Evolutionary conservation across 2,113 vertebrate genomes (phyloP), one percentile per base, ranked within the genome.

Genomic region (Equus przewalskii): DNA sequence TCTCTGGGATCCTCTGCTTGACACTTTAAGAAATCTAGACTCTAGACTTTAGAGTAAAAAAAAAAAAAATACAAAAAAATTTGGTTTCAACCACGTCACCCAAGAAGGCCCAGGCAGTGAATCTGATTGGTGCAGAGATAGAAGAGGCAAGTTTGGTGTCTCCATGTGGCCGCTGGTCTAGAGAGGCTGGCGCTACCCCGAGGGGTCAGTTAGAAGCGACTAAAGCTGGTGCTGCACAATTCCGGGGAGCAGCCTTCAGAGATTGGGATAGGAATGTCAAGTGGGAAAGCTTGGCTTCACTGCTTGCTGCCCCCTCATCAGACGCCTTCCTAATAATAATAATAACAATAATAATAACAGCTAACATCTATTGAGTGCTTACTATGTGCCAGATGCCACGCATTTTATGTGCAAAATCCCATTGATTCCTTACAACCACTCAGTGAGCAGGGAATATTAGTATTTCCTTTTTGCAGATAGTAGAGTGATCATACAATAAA

Each of bases 41-140:
- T 79, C 73, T 93, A 96, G 87, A 91, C 62, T 87, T 96, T 36
- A 51, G 54, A 65, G 6, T 26, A 54, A 91, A 94, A 93, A 26
- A 72, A 44, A 81, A 69, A 51, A 79, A 41, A 3, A 41, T 36
- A 41, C 3, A 41, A 36, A 46, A 67, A 44, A 46, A 56, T 2
- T 56, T 15, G 6, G 1, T 95, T 41, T 87, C 51, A 76, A 72
- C 2, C 30, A 58, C 1, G 1, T 65, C 73, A 83, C 46, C 54
- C 21, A 81, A 69, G 84, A 80, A 95, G 62, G 33, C 75, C 69
- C 80, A 91, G 19, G 28, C 92, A 93, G 65, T 56, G 80, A 64
- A 70, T 84, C 14, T 92, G 60, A 86, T 56, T 54, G 87, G 87
- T 0, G 0, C 49, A 80, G 83, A 87, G 19, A 58, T 67, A n/a